Conservation (phyloP, 2,797 vertebrate genomes). For the Paedocypris micromegethes region DNA sequence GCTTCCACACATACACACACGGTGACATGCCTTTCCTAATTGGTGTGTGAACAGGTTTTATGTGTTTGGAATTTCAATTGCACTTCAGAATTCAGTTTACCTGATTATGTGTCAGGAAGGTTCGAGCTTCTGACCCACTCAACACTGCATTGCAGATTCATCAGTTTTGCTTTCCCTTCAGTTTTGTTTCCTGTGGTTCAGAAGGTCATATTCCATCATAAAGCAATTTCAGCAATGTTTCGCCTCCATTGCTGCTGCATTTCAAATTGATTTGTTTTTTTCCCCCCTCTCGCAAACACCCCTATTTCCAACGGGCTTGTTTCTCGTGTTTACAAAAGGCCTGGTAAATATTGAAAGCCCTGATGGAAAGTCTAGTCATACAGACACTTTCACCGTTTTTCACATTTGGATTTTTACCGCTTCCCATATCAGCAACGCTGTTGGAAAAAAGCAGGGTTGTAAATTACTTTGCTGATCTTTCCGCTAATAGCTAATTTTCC, state of each 20-base stretch:
- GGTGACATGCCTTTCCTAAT: constrained; percentile 19
- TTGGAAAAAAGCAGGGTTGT: not conserved
- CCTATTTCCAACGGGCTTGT: constrained; percentile 36
- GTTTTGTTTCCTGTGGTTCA: constrained; percentile 63
- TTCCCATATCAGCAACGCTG: not conserved
- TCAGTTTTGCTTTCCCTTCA: constrained; percentile 54
- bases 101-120: constrained; percentile 51
- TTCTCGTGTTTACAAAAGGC: constrained; percentile 36
- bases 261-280: constrained; percentile 45
- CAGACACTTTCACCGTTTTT: no score
- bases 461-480: no score
- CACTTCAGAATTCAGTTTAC: constrained; percentile 43
- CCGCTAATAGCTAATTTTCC: no score
- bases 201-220: constrained; percentile 53
- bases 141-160: constrained; percentile 53
- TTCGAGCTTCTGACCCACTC: constrained; percentile 49
- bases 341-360: constrained; percentile 32
- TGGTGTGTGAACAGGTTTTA: constrained; percentile 37
- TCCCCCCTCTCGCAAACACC: constrained; percentile 4
- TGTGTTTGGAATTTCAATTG: constrained; percentile 52
- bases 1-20: constrained; percentile 28
- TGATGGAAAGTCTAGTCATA: constrained; percentile 26
- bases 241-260: constrained; percentile 39
- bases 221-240: constrained; percentile 51
- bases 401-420: no score